These are phyloP conservation scores for Scaptomyza polygonia DNA, from an alignment of 2,888 invertebrate species.

Conservation along the genomic window DNA sequence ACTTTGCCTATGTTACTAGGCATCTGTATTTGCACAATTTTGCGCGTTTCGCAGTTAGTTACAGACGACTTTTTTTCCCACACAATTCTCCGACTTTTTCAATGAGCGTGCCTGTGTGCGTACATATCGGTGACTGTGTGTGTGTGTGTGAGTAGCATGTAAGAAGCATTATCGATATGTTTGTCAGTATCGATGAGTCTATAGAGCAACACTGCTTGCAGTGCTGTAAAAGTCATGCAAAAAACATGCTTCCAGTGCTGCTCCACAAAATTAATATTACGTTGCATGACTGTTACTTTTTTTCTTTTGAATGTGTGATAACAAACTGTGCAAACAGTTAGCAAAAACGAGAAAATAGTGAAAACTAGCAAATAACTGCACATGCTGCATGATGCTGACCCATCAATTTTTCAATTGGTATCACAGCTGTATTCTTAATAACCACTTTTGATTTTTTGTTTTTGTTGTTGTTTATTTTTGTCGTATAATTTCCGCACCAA, in stretches of 20 bases:
- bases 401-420: conserved; percentile 38
- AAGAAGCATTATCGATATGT: conserved; percentile 34
- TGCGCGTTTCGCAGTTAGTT: conserved; percentile 57
- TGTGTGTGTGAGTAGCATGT: conserved; percentile 47
- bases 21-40: conserved; percentile 63
- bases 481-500: conserved; percentile 62
- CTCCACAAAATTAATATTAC: neutral
- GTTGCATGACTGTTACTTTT: conserved; percentile 39
- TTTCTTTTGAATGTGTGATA: conserved; percentile 14
- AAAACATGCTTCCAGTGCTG: conserved; percentile 12
- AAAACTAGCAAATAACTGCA: conserved; percentile 43
- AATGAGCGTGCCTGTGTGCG: conserved; percentile 65
- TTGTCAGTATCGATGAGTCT: conserved; percentile 15
- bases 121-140: conserved; percentile 39
- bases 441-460: conserved; percentile 48
- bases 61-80: conserved; percentile 59
- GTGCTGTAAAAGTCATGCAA: conserved; percentile 19
- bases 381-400: conserved; percentile 9
- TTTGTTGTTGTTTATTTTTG: conserved; percentile 1
- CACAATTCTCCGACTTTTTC: conserved; percentile 72
- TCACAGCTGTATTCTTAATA: conserved; percentile 49
- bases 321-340: conserved; percentile 5
- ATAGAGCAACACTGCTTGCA: conserved; percentile 2
- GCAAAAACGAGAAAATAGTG: conserved; percentile 28
- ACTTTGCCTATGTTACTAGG: conserved; percentile 55